phyloP scores from a whole-genome alignment of 1,140 invertebrate species.

The Drosophila cardini region DNA sequence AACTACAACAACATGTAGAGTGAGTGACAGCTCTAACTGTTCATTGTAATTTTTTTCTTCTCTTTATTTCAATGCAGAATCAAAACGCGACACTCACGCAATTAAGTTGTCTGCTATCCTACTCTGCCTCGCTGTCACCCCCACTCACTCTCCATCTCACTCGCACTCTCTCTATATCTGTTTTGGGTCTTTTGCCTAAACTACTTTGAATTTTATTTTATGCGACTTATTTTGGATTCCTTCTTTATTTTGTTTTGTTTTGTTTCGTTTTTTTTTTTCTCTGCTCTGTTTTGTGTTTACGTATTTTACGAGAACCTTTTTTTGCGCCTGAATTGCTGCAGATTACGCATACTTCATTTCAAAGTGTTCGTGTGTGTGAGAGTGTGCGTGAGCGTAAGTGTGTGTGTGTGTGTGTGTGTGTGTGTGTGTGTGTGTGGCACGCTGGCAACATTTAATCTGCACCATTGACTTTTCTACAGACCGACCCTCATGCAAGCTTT shows the following conservation, averaged over 20 bases:
- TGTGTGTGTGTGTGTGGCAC: constrained; percentile 34
- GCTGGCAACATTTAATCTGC: constrained; percentile 77
- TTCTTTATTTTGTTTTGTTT: constrained; percentile 36
- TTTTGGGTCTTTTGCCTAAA: constrained; percentile 50
- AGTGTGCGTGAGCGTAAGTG: constrained; percentile 26
- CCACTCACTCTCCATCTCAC: constrained; percentile 18
- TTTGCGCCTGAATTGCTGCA: constrained; percentile 83
- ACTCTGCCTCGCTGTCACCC: constrained; percentile 7
- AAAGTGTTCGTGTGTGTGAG: constrained; percentile 17
- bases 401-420: constrained; percentile 19
- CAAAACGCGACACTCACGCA: constrained; percentile 76
- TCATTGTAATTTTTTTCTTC: constrained; percentile 10
- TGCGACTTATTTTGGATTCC: constrained; percentile 46
- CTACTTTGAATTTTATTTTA: constrained; percentile 77
- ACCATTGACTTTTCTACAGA: constrained; percentile 79
- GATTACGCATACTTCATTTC: constrained; percentile 75
- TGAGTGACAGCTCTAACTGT: constrained; percentile 6
- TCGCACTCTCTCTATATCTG: constrained; percentile 13
- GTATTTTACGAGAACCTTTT: constrained; percentile 72
- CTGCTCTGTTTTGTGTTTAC: constrained; percentile 50
- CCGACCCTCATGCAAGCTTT: constrained; percentile 44
- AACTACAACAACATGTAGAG: constrained; percentile 14
- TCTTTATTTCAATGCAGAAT: constrained; percentile 51
- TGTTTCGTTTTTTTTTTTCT: constrained; percentile 47
- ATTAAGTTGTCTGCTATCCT: constrained; percentile 66